Evolutionary conservation across 2,888 invertebrate genomes (phyloP), one percentile per base, ranked within the genome.

Genomic region (Chloromyia formosa): DNA sequence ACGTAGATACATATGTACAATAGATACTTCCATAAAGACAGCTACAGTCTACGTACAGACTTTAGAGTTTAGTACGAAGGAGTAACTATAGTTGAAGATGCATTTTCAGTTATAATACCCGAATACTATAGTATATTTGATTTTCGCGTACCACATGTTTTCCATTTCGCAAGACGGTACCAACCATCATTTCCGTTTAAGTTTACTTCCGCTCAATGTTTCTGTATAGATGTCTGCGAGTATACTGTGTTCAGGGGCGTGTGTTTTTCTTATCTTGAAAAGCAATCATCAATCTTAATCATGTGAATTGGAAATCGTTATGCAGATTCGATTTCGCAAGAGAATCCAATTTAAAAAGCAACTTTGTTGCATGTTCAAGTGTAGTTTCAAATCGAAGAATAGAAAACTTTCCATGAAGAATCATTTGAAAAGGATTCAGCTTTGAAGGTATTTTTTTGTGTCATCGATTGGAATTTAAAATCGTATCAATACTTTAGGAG

Each of bases 1-100:
- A 83, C 80, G 68, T 53, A 68, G 5, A n/a, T 68, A 20, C 56
- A 18, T 56, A 56, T 16, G 2, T 35, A 35, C 27, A 35, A 35
- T n/a, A n/a, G n/a, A n/a, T n/a, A n/a, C n/a, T n/a, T n/a, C n/a
- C n/a, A n/a, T n/a, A n/a, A n/a, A n/a, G 27, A 35, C 3, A 2
- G 27, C 27, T 35, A n/a, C n/a, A n/a, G n/a, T n/a, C n/a, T n/a
- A n/a, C 27, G 27, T 35, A 35, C 7, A 35, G 27, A 35, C 7
- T 35, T 35, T 35, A 4, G 27, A 7, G 27, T 4, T 18, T 3
- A 56, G 22, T 18, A 56, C 14, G 12, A 56, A 16, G 5, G 16
- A 56, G 56, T 18, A 20, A 35, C 7, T 35, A 35, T 35, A 35
- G 27, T 35, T 35, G 27, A 35, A 16, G 20, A 16, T 56, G 18